Evolutionary conservation across 2,113 vertebrate genomes (phyloP).

Genomic region (Microtus ochrogaster): DNA sequence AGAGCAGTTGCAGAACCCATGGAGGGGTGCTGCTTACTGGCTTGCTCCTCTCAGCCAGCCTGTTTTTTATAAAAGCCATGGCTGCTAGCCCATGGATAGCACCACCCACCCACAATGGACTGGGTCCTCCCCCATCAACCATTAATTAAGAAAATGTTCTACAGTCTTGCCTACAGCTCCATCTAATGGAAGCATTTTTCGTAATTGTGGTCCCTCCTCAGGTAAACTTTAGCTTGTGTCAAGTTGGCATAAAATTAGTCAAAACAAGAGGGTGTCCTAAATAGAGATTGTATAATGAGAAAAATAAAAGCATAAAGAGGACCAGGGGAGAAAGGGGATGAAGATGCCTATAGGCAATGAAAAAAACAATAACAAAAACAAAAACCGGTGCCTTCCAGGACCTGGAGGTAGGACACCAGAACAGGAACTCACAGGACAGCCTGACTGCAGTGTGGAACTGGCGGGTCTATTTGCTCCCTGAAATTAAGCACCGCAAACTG

Average conservation of each 20-base stretch:
- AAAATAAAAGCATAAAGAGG: background rate
- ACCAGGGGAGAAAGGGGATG: background rate
- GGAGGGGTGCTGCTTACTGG: background rate
- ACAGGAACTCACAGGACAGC: background rate
- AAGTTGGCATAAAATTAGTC: background rate
- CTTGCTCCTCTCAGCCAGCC: background rate
- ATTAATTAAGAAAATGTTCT: background rate
- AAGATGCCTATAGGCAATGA: background rate
- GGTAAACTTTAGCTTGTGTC: background rate
- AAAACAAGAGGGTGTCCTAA: background rate
- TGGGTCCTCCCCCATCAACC: background rate
- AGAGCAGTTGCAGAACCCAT: background rate
- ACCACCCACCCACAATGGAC: background rate
- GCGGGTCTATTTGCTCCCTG: background rate
- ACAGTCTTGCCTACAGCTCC: background rate
- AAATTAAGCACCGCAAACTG: background rate
- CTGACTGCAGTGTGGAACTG: fast-evolving
- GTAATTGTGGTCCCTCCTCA: background rate
- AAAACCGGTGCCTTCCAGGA: background rate
- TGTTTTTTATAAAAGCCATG: background rate
- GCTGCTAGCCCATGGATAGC: background rate
- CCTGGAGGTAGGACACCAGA: background rate
- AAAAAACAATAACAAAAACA: background rate
- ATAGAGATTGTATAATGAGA: fast-evolving
- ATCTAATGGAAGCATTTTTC: background rate